A percentile compares a stretch with the other conserved stretches of the same genome.
These are phyloP conservation scores for Mystacornis crossleyi DNA, from an alignment of 2,113 vertebrate species.

Conservation along the genomic window DNA sequence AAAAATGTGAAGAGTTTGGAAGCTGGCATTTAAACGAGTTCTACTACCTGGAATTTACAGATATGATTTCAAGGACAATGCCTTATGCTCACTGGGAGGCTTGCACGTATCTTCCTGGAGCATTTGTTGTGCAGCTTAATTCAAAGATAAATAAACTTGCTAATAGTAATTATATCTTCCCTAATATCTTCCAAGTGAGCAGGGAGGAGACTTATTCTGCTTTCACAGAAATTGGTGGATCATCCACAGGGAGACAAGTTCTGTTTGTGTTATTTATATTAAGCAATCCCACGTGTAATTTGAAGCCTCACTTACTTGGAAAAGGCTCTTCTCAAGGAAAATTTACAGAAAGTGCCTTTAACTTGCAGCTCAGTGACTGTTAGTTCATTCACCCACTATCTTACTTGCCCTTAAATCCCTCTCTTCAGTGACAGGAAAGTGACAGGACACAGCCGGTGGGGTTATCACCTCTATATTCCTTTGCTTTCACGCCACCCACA, in stretches of 20 bases:
- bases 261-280: background rate
- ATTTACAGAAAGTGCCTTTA: background rate
- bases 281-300: accelerated
- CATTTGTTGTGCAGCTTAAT: background rate
- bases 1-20: background rate
- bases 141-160: background rate
- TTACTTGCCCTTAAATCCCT: background rate
- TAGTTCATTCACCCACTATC: conserved; percentile 10
- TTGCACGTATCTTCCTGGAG: background rate
- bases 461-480: background rate
- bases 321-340: background rate
- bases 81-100: background rate
- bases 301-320: background rate
- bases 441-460: conserved; percentile 9
- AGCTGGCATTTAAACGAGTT: background rate
- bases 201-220: background rate
- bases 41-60: background rate
- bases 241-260: background rate
- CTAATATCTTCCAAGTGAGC: background rate
- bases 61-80: background rate
- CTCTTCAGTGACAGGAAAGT: background rate
- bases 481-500: accelerated
- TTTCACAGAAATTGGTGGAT: background rate
- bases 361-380: background rate
- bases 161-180: background rate